Evolutionary conservation across 1,140 invertebrate genomes (phyloP), one percentile per base, ranked within the genome.

Genomic region (Piezodorus guildinii): DNA sequence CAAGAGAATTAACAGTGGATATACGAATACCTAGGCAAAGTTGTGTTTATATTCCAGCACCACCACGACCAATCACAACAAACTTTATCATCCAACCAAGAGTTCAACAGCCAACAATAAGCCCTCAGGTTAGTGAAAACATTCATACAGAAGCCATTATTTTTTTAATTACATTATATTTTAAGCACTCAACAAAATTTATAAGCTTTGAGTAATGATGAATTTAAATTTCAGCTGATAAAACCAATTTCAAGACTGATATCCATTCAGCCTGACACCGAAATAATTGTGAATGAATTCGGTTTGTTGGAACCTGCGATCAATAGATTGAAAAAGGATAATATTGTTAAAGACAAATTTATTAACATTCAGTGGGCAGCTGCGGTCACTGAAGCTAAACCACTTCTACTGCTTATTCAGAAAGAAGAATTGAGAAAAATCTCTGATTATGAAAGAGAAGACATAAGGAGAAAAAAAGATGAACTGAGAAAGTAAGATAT

Each of bases 401-500:
- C 17, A 4, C 46, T 49, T 10, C 12, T 49, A 19, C 46, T 9
- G 1, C 34, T 39, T 12, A 8, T 39, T 39, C 6, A 12, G 6
- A 39, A 39, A 39, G 34, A 39, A 39, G 34, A 39, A 39, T 12
- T 10, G 12, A 39, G 34, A 39, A 49, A 49, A 19, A 21, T 17
- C 5, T 17, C 5, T n/a, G 19, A 49, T 3, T 49, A 17, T 49
- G 46, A 17, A 49, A 21, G n/a, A 17, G 46, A 49, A 17, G n/a
- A 21, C 17, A 19, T 49, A n/a, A 21, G 46, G n/a, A 49, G n/a
- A 39, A 39, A 39, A 6, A 49, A 49, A 49, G n/a, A n/a, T 49
- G 46, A 49, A 19, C 46, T 49, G 2, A 49, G 46, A 49, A 49
- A 49, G 46, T 49, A 49, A 49, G 12, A 49, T 49, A 49, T 49